phyloP scores from a whole-genome alignment of 2,113 vertebrate species.

The Eolophus roseicapilla region DNA sequence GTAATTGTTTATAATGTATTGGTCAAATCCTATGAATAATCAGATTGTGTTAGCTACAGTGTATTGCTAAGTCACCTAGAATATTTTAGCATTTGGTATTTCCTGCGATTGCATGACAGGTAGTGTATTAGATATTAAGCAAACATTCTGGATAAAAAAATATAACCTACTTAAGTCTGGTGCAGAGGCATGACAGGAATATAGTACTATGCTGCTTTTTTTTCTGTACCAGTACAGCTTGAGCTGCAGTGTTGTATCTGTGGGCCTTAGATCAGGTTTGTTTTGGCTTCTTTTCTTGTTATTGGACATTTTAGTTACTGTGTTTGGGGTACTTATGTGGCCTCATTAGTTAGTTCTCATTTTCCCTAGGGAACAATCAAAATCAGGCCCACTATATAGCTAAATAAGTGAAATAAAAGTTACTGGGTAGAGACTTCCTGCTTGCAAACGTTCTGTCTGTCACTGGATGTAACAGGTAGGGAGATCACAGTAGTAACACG shows the following conservation, averaged over 20 bases:
- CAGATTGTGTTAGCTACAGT: neutral
- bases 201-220: neutral
- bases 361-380: neutral
- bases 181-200: neutral
- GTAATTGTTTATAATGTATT: neutral
- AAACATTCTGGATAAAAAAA: constrained; percentile 56
- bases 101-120: neutral
- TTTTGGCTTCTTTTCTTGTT: neutral
- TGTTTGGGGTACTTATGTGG: neutral
- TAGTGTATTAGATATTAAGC: constrained; percentile 1
- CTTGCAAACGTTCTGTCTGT: neutral
- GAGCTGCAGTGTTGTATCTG: neutral
- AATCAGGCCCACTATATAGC: neutral
- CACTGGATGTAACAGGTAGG: neutral
- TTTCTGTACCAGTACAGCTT: neutral
- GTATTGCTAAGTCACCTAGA: constrained; percentile 49
- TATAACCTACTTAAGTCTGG: neutral
- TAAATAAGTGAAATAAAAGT: neutral
- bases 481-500: neutral
- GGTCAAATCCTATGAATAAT: constrained; percentile 29
- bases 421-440: neutral
- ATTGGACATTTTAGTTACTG: neutral
- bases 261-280: neutral
- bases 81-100: constrained; percentile 39
- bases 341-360: neutral